A percentile compares a stretch with the other conserved stretches of the same genome.
These are phyloP conservation scores for Erpobdella octoculata DNA, from an alignment of 2,888 invertebrate genomes.

Conservation along the genomic window DNA sequence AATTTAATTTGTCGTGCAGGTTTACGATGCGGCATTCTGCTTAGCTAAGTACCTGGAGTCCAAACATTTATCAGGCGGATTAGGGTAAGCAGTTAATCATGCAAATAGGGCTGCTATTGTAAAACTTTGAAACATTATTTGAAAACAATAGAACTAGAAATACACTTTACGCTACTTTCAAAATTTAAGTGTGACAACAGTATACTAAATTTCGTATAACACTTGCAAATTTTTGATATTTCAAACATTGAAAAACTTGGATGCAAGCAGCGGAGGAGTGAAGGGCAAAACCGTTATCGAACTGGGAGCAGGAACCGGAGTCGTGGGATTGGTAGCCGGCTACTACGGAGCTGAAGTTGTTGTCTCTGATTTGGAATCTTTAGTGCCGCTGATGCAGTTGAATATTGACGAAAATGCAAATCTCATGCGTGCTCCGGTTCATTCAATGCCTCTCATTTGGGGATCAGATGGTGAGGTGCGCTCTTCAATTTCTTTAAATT, in stretches of 20 bases:
- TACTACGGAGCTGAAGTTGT: constrained; percentile 59
- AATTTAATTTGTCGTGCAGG: constrained; percentile 18
- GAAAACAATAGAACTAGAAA: too few relatives aligned
- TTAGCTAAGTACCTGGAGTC: constrained; percentile 58
- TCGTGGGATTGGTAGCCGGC: constrained; percentile 65
- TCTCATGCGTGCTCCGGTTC: background rate
- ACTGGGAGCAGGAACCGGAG: constrained; percentile 67
- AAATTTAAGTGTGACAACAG: too few relatives aligned
- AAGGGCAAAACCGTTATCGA: constrained; percentile 54
- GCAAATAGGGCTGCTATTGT: background rate
- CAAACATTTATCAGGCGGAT: constrained; percentile 39
- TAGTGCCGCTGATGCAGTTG: constrained; percentile 59
- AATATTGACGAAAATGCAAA: constrained; percentile 60
- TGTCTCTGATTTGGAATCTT: constrained; percentile 63
- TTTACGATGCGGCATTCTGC: constrained; percentile 32
- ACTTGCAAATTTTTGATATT: background rate
- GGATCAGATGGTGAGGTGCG: background rate
- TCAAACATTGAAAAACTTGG: background rate
- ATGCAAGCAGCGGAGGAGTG: background rate
- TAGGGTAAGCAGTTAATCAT: background rate
- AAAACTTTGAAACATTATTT: background rate
- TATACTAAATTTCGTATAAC: too few relatives aligned
- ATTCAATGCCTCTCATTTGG: background rate
- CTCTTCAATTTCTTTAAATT: too few relatives aligned
- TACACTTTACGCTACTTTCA: too few relatives aligned